These are phyloP conservation scores for Hirudo medicinalis DNA, from an alignment of 1,140 invertebrate species.

Conservation along the genomic window DNA sequence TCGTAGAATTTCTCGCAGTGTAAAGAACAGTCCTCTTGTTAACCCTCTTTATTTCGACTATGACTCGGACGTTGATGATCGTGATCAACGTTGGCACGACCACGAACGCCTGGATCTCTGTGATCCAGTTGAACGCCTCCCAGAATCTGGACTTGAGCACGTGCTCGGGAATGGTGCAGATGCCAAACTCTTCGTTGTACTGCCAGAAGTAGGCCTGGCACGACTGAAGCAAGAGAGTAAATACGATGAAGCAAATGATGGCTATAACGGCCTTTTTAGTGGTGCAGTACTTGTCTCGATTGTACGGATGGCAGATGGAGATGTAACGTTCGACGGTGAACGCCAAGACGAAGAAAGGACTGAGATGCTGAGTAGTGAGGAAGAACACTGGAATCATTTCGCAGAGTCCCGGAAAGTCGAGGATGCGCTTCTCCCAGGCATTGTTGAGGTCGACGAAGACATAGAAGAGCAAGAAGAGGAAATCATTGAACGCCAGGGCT, in stretches of 20 bases:
- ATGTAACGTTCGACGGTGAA: slow-evolving; percentile 26
- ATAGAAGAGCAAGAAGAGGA: slow-evolving; percentile 22
- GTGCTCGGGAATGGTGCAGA: slow-evolving; percentile 15
- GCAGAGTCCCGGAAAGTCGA: slow-evolving; percentile 26
- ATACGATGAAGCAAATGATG: slow-evolving; percentile 6
- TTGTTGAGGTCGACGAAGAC: slow-evolving; percentile 19
- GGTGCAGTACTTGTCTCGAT: slow-evolving; percentile 22
- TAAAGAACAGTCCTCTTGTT: not conserved
- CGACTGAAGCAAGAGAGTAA: slow-evolving; percentile 17
- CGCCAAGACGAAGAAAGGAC: slow-evolving; percentile 26
- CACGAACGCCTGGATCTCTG: slow-evolving; percentile 34
- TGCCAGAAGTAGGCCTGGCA: slow-evolving; percentile 38
- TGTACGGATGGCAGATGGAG: slow-evolving; percentile 21
- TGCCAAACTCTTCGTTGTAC: slow-evolving; percentile 23
- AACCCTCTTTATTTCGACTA: slow-evolving; percentile 9
- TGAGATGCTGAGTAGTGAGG: slow-evolving; percentile 30
- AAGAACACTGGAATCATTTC: slow-evolving; percentile 30
- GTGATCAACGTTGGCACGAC: slow-evolving; percentile 28
- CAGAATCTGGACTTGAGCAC: slow-evolving; percentile 25
- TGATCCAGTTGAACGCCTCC: slow-evolving; percentile 32
- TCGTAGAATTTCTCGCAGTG: slow-evolving; percentile 28
- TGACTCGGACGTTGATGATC: slow-evolving; percentile 15
- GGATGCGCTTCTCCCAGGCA: slow-evolving; percentile 22
- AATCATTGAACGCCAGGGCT: slow-evolving; percentile 21
- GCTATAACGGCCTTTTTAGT: slow-evolving; percentile 20